phyloP scores from a whole-genome alignment of 2,797 vertebrate species.

The Eulemur rubriventer region DNA sequence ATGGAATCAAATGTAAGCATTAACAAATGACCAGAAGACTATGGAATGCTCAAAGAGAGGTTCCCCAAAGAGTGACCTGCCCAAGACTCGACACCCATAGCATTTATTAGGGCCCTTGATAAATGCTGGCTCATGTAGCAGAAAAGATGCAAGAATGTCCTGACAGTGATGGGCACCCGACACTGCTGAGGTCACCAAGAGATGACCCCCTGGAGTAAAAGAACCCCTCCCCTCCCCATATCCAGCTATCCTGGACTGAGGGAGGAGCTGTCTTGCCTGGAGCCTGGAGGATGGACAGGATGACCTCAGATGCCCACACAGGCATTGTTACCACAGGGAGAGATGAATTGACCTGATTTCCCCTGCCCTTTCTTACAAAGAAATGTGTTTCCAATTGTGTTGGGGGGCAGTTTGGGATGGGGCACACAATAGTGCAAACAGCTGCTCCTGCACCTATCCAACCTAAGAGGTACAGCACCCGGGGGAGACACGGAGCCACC shows the following conservation, averaged over 20 bases:
- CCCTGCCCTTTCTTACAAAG: background rate
- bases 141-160: background rate
- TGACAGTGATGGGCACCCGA: background rate
- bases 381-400: background rate
- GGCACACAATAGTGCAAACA: background rate
- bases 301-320: background rate
- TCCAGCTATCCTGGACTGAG: background rate
- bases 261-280: background rate
- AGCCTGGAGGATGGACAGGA: background rate
- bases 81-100: background rate
- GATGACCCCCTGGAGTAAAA: background rate
- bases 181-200: background rate
- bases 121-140: background rate
- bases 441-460: background rate
- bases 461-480: background rate
- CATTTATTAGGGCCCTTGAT: background rate
- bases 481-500: background rate
- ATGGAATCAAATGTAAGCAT: conserved; percentile 5
- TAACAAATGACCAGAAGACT: conserved; percentile 2
- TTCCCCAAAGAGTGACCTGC: background rate
- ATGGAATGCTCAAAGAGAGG: background rate
- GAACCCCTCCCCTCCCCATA: background rate
- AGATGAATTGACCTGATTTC: background rate
- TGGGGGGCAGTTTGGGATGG: background rate
- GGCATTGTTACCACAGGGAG: background rate